These are phyloP conservation scores for Leptobrachium ailaonicum DNA, from an alignment of 2,113 vertebrate genomes.

Conservation along the genomic window DNA sequence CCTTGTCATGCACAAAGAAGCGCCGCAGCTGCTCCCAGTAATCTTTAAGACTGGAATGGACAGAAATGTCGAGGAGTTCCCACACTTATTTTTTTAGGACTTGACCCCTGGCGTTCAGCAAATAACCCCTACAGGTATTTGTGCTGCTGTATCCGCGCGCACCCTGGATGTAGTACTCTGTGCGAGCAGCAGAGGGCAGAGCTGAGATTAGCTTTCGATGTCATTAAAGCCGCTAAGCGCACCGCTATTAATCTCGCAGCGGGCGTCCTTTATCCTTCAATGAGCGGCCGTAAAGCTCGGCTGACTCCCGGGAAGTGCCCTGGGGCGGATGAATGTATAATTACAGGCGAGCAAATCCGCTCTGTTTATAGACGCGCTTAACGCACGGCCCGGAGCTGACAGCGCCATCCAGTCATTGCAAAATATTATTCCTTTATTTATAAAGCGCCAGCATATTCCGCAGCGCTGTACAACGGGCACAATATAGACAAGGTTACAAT, in stretches of 20 bases:
- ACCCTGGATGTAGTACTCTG: background rate
- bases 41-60: too few species aligned
- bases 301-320: rapidly evolving
- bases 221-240: background rate
- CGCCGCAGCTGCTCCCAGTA: too few species aligned
- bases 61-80: too few species aligned
- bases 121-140: too few species aligned
- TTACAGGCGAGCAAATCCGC: conserved; percentile 18
- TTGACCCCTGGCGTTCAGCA: too few species aligned
- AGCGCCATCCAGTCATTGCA: background rate
- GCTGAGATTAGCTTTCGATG: background rate
- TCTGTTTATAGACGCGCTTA: conserved; percentile 12
- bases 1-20: too few species aligned
- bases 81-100: too few species aligned
- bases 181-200: conserved; percentile 5
- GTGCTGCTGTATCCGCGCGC: background rate
- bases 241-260: conserved; percentile 7
- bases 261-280: conserved; percentile 8
- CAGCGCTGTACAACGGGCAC: too few species aligned
- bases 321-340: background rate
- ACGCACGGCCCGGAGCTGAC: conserved; percentile 3
- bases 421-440: too few species aligned
- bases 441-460: too few species aligned
- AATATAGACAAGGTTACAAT: too few species aligned
- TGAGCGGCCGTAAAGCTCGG: background rate